Evolutionary conservation across 2,113 vertebrate species (phyloP).

Genomic region (Amphiprion percula): DNA sequence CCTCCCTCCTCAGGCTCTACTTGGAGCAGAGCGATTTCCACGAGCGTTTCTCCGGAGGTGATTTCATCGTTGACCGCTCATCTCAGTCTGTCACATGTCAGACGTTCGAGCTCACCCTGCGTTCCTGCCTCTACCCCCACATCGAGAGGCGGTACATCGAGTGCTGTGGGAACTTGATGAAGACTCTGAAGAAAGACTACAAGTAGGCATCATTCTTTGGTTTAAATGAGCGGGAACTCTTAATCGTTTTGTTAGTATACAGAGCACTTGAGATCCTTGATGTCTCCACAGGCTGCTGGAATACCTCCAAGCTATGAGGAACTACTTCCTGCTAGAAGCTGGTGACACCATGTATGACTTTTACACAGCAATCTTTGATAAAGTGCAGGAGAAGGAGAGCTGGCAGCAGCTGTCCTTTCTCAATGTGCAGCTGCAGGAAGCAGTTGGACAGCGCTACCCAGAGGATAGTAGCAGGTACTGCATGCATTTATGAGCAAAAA

Average conservation of each 20-base stretch:
- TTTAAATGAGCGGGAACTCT: too few species aligned
- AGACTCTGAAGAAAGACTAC: constrained; percentile 95
- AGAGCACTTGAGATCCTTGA: neutral
- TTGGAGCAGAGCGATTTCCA: constrained; percentile 96
- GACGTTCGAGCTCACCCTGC: constrained; percentile 94
- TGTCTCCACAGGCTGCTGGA: constrained; percentile 88
- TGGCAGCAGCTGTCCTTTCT: constrained; percentile 97
- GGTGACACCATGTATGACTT: constrained; percentile 99
- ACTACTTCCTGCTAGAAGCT: constrained; percentile 98
- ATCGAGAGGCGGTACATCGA: constrained; percentile 94
- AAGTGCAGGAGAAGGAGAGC: constrained; percentile 94
- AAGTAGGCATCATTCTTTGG: constrained; percentile 79
- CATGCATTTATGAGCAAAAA: neutral
- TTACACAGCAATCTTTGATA: constrained; percentile 98
- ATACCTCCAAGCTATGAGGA: constrained; percentile 98
- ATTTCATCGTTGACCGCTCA: constrained; percentile 93
- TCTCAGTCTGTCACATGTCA: constrained; percentile 97
- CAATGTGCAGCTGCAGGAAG: constrained; percentile 95
- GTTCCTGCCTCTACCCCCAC: constrained; percentile 97
- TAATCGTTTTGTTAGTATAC: neutral
- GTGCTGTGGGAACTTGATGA: constrained; percentile 98
- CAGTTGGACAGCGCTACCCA: constrained; percentile 93
- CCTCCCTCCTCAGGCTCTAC: constrained; percentile 87
- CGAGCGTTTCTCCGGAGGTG: constrained; percentile 91
- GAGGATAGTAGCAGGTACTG: constrained; percentile 94